phyloP scores from a whole-genome alignment of 2,888 invertebrate species.

The Tridacna crocea region DNA sequence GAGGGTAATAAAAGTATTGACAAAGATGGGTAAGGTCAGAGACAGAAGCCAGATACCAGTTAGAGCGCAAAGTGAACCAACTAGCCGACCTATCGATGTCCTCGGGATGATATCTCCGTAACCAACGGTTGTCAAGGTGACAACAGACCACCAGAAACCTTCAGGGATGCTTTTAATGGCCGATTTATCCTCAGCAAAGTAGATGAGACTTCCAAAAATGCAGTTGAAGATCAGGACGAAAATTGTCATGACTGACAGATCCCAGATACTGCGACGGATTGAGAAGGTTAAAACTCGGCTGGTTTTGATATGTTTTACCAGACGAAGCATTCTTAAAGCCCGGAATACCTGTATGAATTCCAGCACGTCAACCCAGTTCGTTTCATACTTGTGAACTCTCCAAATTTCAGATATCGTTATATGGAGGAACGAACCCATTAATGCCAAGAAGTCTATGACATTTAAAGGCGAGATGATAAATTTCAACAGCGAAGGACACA shows the following conservation, averaged over 20 bases:
- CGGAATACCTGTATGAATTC: slow-evolving; percentile 38
- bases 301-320: slow-evolving; percentile 39
- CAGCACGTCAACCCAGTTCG: slow-evolving; percentile 33
- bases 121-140: slow-evolving; percentile 47
- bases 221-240: slow-evolving; percentile 27
- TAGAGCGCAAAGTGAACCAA: slow-evolving; percentile 27
- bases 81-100: slow-evolving; percentile 20
- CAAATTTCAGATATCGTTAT: background rate
- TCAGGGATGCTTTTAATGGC: slow-evolving; percentile 14
- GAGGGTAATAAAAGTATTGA: slow-evolving; percentile 41
- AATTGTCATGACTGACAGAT: slow-evolving; percentile 21
- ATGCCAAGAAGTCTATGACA: slow-evolving; percentile 32
- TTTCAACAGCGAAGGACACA: slow-evolving; percentile 28
- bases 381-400: slow-evolving; percentile 31
- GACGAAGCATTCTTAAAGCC: slow-evolving; percentile 34
- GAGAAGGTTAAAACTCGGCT: slow-evolving; percentile 40
- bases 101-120: slow-evolving; percentile 39
- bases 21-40: slow-evolving; percentile 46
- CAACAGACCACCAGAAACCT: slow-evolving; percentile 40
- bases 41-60: slow-evolving; percentile 39
- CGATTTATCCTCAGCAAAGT: slow-evolving; percentile 20
- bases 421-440: slow-evolving; percentile 30
- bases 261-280: slow-evolving; percentile 25
- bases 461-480: slow-evolving; percentile 31
- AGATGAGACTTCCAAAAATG: slow-evolving; percentile 35